phyloP scores from a whole-genome alignment of 35 echinoderm and acorn worm species.

The Chiridota heheva region DNA sequence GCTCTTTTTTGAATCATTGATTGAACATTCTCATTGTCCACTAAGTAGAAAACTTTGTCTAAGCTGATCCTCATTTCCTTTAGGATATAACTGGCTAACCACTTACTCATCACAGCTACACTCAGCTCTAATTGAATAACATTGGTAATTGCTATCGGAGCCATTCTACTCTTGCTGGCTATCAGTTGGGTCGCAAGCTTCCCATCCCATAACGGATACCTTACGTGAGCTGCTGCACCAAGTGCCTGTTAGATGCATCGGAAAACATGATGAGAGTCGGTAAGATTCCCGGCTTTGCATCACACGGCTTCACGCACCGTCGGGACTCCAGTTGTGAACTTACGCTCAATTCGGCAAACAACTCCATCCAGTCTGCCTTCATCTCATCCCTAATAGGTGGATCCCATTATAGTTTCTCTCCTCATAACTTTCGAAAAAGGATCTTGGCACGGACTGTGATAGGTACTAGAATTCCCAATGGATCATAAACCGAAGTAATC shows the following conservation, averaged over 20 bases:
- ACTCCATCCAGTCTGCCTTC: not conserved
- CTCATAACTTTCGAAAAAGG: conserved; percentile 14
- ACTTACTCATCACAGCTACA: conserved; percentile 39
- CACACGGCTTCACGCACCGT: conserved; percentile 42
- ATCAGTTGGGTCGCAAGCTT: not conserved
- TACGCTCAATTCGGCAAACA: conserved; percentile 33
- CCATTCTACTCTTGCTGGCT: conserved; percentile 48
- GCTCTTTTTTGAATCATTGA: conserved; percentile 60
- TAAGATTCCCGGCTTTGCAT: not conserved
- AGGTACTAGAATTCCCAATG: conserved; percentile 30
- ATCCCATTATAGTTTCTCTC: conserved; percentile 15
- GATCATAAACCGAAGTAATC: conserved; percentile 42
- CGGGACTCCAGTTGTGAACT: not conserved
- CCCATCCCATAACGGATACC: conserved; percentile 4
- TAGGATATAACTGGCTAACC: conserved; percentile 18
- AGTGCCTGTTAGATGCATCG: conserved; percentile 56
- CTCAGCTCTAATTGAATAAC: conserved; percentile 53
- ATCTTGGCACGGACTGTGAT: conserved; percentile 26
- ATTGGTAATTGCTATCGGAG: conserved; percentile 43
- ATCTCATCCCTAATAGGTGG: not conserved
- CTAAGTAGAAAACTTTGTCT: conserved; percentile 35
- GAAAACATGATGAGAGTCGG: conserved; percentile 44
- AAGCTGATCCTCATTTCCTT: conserved; percentile 45
- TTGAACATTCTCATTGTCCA: conserved; percentile 64
- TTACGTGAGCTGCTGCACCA: conserved; percentile 32